Conservation (phyloP, 2,888 invertebrate genomes). For the Cephus spinipes region DNA sequence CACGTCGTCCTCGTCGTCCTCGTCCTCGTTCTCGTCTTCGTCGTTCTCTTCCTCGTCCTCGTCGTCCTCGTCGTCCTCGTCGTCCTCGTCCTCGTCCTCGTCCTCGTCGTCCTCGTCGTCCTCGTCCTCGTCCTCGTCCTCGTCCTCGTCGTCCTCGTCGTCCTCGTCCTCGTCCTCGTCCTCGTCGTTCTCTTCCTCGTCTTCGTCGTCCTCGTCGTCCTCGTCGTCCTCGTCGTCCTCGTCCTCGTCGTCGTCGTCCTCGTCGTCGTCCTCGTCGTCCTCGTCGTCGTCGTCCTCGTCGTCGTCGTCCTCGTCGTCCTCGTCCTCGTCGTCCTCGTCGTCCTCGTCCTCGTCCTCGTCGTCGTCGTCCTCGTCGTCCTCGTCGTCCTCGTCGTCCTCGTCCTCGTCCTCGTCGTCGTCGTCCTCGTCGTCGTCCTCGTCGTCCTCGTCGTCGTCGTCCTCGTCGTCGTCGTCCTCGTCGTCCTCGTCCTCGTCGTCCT, state of each 20-base stretch:
- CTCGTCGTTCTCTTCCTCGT: too few relatives aligned
- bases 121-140: neutral
- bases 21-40: too few relatives aligned
- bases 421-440: neutral
- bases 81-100: neutral
- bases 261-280: neutral
- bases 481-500: neutral
- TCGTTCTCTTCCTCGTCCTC: slow-evolving; percentile 1
- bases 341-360: neutral
- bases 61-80: neutral
- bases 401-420: neutral
- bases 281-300: neutral
- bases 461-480: neutral
- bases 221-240: slow-evolving; percentile 1
- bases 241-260: neutral
- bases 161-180: neutral
- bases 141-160: slow-evolving; percentile 3
- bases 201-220: too few relatives aligned
- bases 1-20: too few relatives aligned
- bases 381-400: neutral
- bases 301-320: neutral
- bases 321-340: neutral
- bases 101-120: neutral
- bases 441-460: neutral
- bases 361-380: neutral